Percentiles rank a stretch among this genome's conserved stretches.
phyloP scores from a whole-genome alignment of 2,888 invertebrate species.

The Chironomus tentans region DNA sequence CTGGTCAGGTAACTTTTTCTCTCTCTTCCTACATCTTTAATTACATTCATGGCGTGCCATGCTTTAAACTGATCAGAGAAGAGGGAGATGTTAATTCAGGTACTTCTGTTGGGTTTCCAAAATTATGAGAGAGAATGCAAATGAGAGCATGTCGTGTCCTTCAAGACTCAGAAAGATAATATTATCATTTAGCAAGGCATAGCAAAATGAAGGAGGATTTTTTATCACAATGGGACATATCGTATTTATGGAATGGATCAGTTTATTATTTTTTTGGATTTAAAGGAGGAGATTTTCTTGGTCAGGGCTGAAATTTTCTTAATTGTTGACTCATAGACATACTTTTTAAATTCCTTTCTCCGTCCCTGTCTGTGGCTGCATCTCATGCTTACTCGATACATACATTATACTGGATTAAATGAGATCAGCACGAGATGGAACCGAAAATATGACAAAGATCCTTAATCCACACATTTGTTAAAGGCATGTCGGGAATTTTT shows the following conservation, averaged over 20 bases:
- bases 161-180: not conserved
- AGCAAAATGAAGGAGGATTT: conserved; percentile 8
- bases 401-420: not conserved
- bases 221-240: not conserved
- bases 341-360: no score
- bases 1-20: no score
- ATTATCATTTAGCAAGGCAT: not conserved
- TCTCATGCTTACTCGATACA: not conserved
- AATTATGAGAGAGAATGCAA: not conserved
- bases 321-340: no score
- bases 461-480: conserved; percentile 11
- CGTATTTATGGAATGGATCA: conserved; percentile 4
- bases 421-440: not conserved
- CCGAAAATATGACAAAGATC: not conserved
- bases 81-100: no score
- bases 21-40: no score
- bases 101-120: no score
- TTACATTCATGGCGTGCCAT: no score
- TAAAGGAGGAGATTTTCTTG: not conserved
- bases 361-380: not conserved
- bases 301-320: not conserved
- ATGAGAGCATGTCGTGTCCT: not conserved
- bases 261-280: conserved; percentile 5
- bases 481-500: conserved; percentile 8
- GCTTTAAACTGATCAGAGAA: no score